phyloP scores from a whole-genome alignment of 2,888 invertebrate genomes.

The Kuschelorhynchus macadamiae region DNA sequence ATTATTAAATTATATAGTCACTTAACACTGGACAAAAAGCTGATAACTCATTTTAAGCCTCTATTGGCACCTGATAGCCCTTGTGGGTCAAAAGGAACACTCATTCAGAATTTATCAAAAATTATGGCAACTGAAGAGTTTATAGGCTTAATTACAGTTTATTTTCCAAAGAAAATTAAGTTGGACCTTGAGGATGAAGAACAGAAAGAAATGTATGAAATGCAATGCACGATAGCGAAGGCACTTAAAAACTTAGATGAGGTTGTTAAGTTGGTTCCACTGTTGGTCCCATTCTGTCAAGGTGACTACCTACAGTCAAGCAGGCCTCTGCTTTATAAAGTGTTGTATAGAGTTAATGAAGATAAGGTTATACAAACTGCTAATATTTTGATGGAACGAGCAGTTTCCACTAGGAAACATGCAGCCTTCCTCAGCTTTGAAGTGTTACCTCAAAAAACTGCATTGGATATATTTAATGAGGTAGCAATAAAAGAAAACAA shows the following conservation, averaged over 20 bases:
- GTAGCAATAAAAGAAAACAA: slow-evolving; percentile 34
- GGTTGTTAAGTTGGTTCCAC: slow-evolving; percentile 41
- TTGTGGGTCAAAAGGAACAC: neutral
- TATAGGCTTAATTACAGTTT: slow-evolving; percentile 42
- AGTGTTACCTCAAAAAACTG: slow-evolving; percentile 41
- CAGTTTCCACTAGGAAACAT: slow-evolving; percentile 55
- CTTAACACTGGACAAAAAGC: slow-evolving; percentile 40
- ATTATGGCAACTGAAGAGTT: slow-evolving; percentile 51
- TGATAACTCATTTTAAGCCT: slow-evolving; percentile 20
- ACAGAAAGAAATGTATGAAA: slow-evolving; percentile 45
- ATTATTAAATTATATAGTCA: slow-evolving; percentile 13
- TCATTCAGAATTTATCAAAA: slow-evolving; percentile 36
- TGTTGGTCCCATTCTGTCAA: slow-evolving; percentile 49
- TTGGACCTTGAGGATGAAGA: slow-evolving; percentile 46
- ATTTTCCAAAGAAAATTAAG: slow-evolving; percentile 50
- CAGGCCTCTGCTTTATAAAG: slow-evolving; percentile 50
- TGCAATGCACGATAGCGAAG: slow-evolving; percentile 50
- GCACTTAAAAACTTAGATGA: slow-evolving; percentile 41
- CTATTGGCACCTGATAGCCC: slow-evolving; percentile 16
- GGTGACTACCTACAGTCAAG: slow-evolving; percentile 54
- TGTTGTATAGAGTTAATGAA: slow-evolving; percentile 52
- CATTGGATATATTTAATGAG: slow-evolving; percentile 30
- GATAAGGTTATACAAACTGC: slow-evolving; percentile 40
- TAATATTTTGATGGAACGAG: slow-evolving; percentile 45
- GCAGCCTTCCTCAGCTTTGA: slow-evolving; percentile 52